Base-by-base conservation (phyloP, 2,113 vertebrate genomes). In the Percina caprodes region DNA sequence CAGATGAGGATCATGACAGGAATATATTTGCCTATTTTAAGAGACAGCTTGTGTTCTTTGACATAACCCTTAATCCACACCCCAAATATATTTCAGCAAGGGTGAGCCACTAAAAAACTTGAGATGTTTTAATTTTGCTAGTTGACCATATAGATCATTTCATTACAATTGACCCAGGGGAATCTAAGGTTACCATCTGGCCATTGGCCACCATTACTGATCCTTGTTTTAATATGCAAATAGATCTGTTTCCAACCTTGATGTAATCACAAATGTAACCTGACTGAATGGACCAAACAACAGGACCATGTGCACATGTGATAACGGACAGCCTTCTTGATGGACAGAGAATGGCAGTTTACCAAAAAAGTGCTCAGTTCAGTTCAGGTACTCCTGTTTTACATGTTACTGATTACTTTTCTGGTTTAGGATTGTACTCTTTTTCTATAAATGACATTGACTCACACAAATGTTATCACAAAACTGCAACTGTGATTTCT, bases 131-230 rank as follows among this genome's bases (percentile, higher is more conserved):
- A 85, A 88, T 90, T 80, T 86, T 80, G 73, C 67, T 69, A 39
- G 59, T 86, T 82, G 35, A 42, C 39, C 39, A 42, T 11, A 21
- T 86, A 82, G 69, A 84, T 76, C 83, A 86, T 93, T 92, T 94
- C 86, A 92, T 93, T 86, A 76, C 52, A 54, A 84, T 33, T 86
- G 89, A 91, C 93, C 93, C 91, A 85, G 73, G 92, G 91, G 92
- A 91, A 91, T 93, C 83, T 91, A 80, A 91, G 93, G 92, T 94
- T 89, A 92, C 93, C 93, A 94, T 93, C 93, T 94, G 93, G 90
- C 87, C 88, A 82, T 82, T 91, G 90, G 90, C 80, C 90, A 92
- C 88, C 80, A 87, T 91, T 86, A 87, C 91, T 83, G 89, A 92
- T 90, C 85, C 90, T 84, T 83, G 87, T 93, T 93, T 93, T 91